These are phyloP conservation scores for Uropsilus gracilis DNA, from an alignment of 2,113 vertebrate genomes.

Conservation along the genomic window DNA sequence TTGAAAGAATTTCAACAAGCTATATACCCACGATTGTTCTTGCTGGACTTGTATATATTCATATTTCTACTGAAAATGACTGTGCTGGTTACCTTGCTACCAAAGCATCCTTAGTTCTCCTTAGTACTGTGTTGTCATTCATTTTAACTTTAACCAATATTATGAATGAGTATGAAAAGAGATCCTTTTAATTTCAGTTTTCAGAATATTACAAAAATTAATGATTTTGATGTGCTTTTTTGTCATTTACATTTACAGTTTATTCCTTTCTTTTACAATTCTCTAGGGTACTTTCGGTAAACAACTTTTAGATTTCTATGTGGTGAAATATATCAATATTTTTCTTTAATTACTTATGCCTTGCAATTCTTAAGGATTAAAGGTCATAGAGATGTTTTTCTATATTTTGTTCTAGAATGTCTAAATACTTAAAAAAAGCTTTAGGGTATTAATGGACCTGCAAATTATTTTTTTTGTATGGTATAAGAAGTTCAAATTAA, in stretches of 20 bases:
- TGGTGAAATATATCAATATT: not conserved
- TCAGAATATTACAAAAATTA: not conserved
- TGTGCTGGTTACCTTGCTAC: not conserved
- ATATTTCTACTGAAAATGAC: not conserved
- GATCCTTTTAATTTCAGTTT: not conserved
- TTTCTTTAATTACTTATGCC: constrained; percentile 32
- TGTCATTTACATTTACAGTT: not conserved
- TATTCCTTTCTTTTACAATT: constrained; percentile 4
- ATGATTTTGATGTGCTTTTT: not conserved
- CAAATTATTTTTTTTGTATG: not conserved
- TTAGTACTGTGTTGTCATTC: not conserved
- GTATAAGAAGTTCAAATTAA: not conserved
- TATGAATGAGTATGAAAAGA: not conserved
- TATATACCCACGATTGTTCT: not conserved
- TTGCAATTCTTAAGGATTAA: constrained; percentile 7
- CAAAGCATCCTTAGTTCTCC: not conserved
- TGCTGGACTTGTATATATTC: not conserved
- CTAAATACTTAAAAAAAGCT: not conserved
- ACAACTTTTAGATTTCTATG: constrained; percentile 12
- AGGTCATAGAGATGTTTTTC: not conserved
- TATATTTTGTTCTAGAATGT: not conserved
- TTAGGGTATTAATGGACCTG: not conserved
- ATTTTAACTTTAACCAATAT: not conserved
- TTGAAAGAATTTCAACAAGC: not conserved
- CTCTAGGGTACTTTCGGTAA: not conserved